Percentiles rank a stretch among this genome's conserved stretches.
Evolutionary conservation across 2,113 vertebrate genomes (phyloP).

Genomic region (Ivindomyrus marchei): DNA sequence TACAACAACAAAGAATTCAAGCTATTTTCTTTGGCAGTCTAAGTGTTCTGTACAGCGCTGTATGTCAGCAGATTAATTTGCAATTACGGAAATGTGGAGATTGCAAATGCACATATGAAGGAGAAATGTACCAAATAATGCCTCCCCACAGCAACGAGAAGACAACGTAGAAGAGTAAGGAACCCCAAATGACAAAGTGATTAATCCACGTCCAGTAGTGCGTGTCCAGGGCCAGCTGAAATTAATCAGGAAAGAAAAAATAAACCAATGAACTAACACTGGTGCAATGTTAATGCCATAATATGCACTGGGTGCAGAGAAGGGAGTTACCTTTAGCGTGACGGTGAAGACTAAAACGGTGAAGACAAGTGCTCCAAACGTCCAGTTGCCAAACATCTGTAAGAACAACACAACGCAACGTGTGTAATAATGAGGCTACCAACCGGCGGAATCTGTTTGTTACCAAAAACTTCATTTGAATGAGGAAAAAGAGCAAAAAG

Average conservation of each 20-base stretch:
- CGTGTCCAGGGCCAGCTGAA: constrained; percentile 86
- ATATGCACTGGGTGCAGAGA: neutral
- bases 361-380: constrained; percentile 90
- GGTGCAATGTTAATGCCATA: neutral
- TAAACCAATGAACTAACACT: neutral
- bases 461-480: neutral
- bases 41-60: neutral
- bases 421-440: constrained; percentile 33
- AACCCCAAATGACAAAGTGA: constrained; percentile 97
- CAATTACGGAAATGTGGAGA: neutral
- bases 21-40: neutral
- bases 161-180: constrained; percentile 84
- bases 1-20: neutral
- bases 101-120: neutral
- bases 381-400: constrained; percentile 97
- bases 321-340: constrained; percentile 79
- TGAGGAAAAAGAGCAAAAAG: neutral
- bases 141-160: constrained; percentile 98
- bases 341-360: constrained; percentile 93
- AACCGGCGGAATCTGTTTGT: neutral
- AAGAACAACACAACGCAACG: constrained; percentile 13
- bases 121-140: constrained; percentile 78
- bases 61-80: neutral
- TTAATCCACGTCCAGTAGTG: constrained; percentile 99
- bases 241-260: constrained; percentile 26